Percentiles rank a stretch among this genome's conserved stretches.
These are phyloP conservation scores for Lordiphosa andalusiaca DNA, from an alignment of 2,888 invertebrate genomes.

Conservation along the genomic window DNA sequence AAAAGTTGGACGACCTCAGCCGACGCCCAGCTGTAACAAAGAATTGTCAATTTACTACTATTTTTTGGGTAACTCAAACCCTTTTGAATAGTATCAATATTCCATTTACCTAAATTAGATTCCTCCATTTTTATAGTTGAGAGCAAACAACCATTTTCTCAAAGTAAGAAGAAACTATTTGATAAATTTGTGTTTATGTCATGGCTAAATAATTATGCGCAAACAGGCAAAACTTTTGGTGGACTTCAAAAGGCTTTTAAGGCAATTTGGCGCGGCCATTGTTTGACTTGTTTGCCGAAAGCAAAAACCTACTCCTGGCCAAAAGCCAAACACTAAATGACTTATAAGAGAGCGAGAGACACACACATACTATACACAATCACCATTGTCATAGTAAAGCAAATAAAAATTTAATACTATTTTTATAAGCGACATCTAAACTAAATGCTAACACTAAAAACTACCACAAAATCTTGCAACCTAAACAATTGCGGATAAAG, in stretches of 20 bases:
- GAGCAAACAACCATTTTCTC: no score
- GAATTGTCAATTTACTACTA: neutral
- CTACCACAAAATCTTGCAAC: constrained; percentile 49
- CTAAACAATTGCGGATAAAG: neutral
- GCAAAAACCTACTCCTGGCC: constrained; percentile 50
- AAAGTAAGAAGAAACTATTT: constrained; percentile 6
- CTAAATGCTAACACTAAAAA: constrained; percentile 26
- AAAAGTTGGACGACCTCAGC: no score
- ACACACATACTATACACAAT: neutral
- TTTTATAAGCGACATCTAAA: constrained; percentile 40
- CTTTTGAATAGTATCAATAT: no score
- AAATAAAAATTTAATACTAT: constrained; percentile 67
- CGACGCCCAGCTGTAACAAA: no score
- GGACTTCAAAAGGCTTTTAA: constrained; percentile 75
- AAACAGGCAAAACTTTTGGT: constrained; percentile 65
- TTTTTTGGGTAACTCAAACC: no score
- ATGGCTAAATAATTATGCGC: constrained; percentile 68
- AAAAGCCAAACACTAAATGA: constrained; percentile 49
- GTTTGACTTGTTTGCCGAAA: constrained; percentile 64
- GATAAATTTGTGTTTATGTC: constrained; percentile 31
- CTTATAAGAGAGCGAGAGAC: constrained; percentile 41
- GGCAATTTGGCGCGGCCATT: constrained; percentile 73
- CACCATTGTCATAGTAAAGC: constrained; percentile 56
- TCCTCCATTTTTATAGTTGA: no score
- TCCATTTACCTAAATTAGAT: constrained; percentile 15